Base-by-base conservation (phyloP, 1,140 invertebrate species). In the Pectinophora gossypiella region DNA sequence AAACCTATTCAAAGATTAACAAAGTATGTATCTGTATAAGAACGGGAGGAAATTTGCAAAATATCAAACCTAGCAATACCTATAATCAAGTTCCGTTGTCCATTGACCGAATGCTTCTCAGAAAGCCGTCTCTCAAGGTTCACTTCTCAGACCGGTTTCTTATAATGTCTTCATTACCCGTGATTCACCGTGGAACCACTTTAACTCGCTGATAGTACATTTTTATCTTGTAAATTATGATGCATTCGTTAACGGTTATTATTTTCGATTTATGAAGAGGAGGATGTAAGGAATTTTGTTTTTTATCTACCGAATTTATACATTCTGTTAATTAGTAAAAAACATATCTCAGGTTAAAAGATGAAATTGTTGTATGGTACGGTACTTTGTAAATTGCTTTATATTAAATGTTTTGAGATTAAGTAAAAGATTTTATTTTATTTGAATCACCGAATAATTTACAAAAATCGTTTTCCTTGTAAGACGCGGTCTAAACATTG, bases 81-180 rank as follows among this genome's bases (percentile, higher is more conserved):
- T n/a, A 32, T 32, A 32, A 32, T 32, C 27, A n/a, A 1, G 27
- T n/a, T 2, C 27, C 27, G n/a, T 9, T 32, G 27, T 32, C 27
- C 27, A 32, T 32, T 32, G 27, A 32, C 27, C 27, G 27, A 12
- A 32, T 32, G 27, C 9, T 63, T 67, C 51, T 48, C 35, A 56
- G 56, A 62, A 63, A 61, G 54, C 38, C 43, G 43, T 32, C 56
- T 53, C 54, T 40, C 36, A 18, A 15, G 36, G 53, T 27, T 56
- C 52, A 48, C 49, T 47, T 63, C 69, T 61, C 47, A 52, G 57
- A 84, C 84, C 83, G 80, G 78, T 80, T 84, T 82, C 63, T 75
- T 76, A 76, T 76, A 72, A 84, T 81, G 78, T 84, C 78, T 85
- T 84, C 75, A 84, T 85, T 79, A 80, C 66, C 52, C 48, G 48